Base-by-base conservation (phyloP, 2,888 invertebrate species). In the Pharmacophagus antenor region DNA sequence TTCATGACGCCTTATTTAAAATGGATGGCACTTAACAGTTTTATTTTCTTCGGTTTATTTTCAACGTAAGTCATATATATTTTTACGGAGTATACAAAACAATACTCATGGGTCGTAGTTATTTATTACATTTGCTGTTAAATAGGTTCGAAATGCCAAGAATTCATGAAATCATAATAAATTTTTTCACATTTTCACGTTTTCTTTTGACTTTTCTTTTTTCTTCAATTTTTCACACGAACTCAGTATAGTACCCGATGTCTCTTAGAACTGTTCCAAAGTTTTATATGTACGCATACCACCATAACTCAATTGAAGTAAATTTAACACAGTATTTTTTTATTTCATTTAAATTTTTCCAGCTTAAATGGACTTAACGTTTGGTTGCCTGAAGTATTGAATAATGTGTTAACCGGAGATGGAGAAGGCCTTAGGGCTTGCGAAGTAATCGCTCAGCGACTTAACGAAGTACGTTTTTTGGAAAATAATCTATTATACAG, bases 11-110 rank as follows among this genome's bases (percentile, higher is more conserved):
- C 93, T 0, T 85, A 92, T 49, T 65, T 93, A 2, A 87, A 85
- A 67, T 91, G 91, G 74, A 88, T 94, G 58, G 63, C 80, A 0
- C 79, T 94, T 0, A 91, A 92, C 56, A 92, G 89, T 49, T 79
- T 84, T 51, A 85, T 94, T 17, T 90, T 93, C 67, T 94, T 94
- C 68, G 89, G 92, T 8, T 92, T 93, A 69, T 94, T 94, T 91
- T 90, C 93, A 70, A 92, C 93, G 94, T 94, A 83, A 91, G 92
- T 88, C 56, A 52, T 21, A 23, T 18, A 27, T 47, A 47, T 18
- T 44, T 44, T 18, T 10, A 44, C 15, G 15, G 31, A 31, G 10
- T 1, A 8, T 15, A 37, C 15, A 37, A 37, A 15, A n/a, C n/a
- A n/a, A n/a, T n/a, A n/a, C n/a, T n/a, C n/a, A n/a, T n/a, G n/a